Evolutionary conservation across 2,797 vertebrate species (phyloP).

Genomic region (Chanos chanos): DNA sequence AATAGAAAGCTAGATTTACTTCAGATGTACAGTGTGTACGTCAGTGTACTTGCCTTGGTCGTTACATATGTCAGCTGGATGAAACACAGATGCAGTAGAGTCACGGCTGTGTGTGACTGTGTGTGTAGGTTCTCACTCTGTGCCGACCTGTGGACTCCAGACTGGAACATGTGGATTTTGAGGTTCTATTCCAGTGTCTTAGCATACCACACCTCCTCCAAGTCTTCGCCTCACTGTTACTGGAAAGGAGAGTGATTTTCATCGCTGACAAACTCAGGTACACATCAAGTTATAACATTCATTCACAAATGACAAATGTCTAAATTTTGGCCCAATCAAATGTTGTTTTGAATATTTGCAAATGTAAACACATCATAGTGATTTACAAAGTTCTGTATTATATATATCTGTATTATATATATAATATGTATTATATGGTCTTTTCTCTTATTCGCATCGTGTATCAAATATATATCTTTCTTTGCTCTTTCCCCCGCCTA

Average conservation of each 20-base stretch:
- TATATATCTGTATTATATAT: background rate
- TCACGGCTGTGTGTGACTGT: background rate
- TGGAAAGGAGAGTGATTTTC: slow-evolving; percentile 95
- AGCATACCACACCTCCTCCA: slow-evolving; percentile 78
- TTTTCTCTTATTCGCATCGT: too few relatives aligned
- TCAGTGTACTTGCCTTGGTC: background rate
- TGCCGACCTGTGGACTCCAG: slow-evolving; percentile 91
- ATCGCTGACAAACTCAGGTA: slow-evolving; percentile 94
- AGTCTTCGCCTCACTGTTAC: slow-evolving; percentile 90
- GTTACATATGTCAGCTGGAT: too few relatives aligned
- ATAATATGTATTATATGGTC: too few relatives aligned
- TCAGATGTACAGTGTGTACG: too few relatives aligned
- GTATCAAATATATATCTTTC: background rate
- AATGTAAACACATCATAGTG: background rate
- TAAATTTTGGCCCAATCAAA: too few relatives aligned
- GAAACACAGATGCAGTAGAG: too few relatives aligned
- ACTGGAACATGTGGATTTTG: slow-evolving; percentile 93
- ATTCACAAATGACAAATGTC: background rate
- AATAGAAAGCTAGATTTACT: too few relatives aligned
- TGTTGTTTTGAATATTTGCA: too few relatives aligned
- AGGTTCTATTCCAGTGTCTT: slow-evolving; percentile 87
- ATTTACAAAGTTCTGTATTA: background rate
- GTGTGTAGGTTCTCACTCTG: slow-evolving; percentile 82
- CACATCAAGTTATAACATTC: background rate
- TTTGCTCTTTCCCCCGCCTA: background rate